Base-by-base conservation (phyloP, 2,888 invertebrate genomes). In the Liopterus haemorrhoidalis region DNA sequence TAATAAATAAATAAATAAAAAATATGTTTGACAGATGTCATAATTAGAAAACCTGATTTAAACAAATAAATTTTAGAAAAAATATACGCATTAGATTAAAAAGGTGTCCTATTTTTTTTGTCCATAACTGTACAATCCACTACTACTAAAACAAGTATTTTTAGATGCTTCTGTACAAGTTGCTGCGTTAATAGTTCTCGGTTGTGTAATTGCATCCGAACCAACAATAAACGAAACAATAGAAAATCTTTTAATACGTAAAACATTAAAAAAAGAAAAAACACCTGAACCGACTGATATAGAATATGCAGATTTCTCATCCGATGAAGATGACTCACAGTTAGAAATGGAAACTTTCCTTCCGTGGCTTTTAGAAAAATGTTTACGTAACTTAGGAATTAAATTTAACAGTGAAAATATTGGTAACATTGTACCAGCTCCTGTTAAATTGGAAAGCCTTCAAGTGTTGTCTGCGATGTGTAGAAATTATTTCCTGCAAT, bases 391-490 rank as follows among this genome's bases (percentile, higher is more conserved):
- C 58, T 61, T 75, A 50, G 69, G 67, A 2, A 33, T 32, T 30
- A 27, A 50, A 11, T 42, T 38, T 24, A 38, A 15, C 6, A 32
- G 11, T 9, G 39, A 45, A 45, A 6, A n/a, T 5, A 45, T 24
- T 20, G 16, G 11, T 20, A 32, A 39, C 37, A 39, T 30, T 11
- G 67, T 73, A n/a, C 68, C 72, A 0, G 75, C 81, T 11, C 82
- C 88, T 12, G 76, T 90, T 33, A 76, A 85, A 48, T 67, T 88
- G 14, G 88, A 89, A 65, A 84, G 87, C 9, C 70, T 90, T 0
- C 86, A 87, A 70, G 77, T 87, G 1, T 56, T 84, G 1, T 75
- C 78, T 1, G 76, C 77, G 0, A 72, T 82, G 59, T 72, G 74
- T 2, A 71, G 77, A 46, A 74, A 77, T 47, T 79, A 82, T 59